Base-by-base conservation (phyloP, 2,888 invertebrate species). In the Lasioglossum pauxillum region DNA sequence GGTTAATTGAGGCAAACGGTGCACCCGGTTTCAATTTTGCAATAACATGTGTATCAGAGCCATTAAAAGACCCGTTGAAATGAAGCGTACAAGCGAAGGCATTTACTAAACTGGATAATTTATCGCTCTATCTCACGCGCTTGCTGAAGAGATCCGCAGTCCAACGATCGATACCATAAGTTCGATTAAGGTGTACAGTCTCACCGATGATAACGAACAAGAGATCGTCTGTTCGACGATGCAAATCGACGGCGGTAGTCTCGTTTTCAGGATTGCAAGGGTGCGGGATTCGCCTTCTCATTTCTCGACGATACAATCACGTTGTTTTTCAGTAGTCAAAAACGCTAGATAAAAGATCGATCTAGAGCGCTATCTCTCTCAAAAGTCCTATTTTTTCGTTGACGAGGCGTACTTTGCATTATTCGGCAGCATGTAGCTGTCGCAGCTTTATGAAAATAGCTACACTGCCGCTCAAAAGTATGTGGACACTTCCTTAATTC, bases 171-270 rank as follows among this genome's bases (percentile, higher is more conserved):
- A 7, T 46, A 72, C 31, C 44, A 31, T 64, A 71, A 69, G 38
- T 44, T 53, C 57, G 49, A 46, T 38, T 16, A 64, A 74, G 23
- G 16, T 77, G 84, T 74, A 74, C 46, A 75, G 71, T 64, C 35
- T 49, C 69, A n/a, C 19, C 38, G 14, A 74, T 31, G 7, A n/a
- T 5, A 57, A 46, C 5, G 1, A 7, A 31, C 35, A 19, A 35
- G 3, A 72, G 53, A 19, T 73, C 35, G 31, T 23, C 41, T 44
- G 19, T 46, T 19, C 38, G 41, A 23, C 31, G 14, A 27, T 1
- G 72, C 16, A 46, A 23, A 35, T 69, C 69, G 38, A 38, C n/a
- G 38, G 35, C 35, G 35, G 35, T 35, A 35, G 35, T 35, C 5
- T 35, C 35, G 35, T 35, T 35, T 35, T 5, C 35, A 35, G 35